Evolutionary conservation across 2,888 invertebrate species (phyloP).

Genomic region (Hydraecia micacea): DNA sequence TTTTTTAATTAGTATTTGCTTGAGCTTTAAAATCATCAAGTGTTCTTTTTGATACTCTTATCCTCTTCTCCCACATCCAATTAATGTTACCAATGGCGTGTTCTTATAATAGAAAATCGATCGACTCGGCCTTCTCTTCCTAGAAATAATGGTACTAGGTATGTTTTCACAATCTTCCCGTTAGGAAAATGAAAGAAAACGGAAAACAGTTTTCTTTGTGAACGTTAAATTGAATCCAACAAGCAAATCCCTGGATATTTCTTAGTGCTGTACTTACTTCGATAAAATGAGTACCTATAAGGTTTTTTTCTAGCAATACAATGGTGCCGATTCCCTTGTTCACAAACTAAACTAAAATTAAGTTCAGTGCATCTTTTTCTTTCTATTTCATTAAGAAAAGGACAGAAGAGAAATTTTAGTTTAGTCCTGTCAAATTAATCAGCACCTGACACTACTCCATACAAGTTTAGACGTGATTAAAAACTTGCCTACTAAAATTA

Average conservation of each 20-base stretch:
- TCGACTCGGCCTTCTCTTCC: background rate
- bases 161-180: slow-evolving; percentile 9
- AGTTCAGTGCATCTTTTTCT: too few relatives aligned
- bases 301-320: background rate
- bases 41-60: background rate
- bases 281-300: slow-evolving; percentile 10
- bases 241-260: slow-evolving; percentile 25
- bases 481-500: too few relatives aligned
- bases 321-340: too few relatives aligned
- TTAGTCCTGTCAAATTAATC: too few relatives aligned
- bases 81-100: background rate
- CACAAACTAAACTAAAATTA: too few relatives aligned
- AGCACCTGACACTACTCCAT: too few relatives aligned
- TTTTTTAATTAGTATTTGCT: too few relatives aligned
- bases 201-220: slow-evolving; percentile 23
- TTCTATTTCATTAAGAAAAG: too few relatives aligned
- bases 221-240: slow-evolving; percentile 39
- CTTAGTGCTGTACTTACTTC: slow-evolving; percentile 12
- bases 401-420: too few relatives aligned
- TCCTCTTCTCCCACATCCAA: background rate
- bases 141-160: background rate
- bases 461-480: too few relatives aligned
- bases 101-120: background rate
- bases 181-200: slow-evolving; percentile 12
- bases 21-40: background rate